Percentiles rank a stretch among this genome's conserved stretches.
Evolutionary conservation across 2,113 vertebrate genomes (phyloP).

Genomic region (Lepidothrix coronata): DNA sequence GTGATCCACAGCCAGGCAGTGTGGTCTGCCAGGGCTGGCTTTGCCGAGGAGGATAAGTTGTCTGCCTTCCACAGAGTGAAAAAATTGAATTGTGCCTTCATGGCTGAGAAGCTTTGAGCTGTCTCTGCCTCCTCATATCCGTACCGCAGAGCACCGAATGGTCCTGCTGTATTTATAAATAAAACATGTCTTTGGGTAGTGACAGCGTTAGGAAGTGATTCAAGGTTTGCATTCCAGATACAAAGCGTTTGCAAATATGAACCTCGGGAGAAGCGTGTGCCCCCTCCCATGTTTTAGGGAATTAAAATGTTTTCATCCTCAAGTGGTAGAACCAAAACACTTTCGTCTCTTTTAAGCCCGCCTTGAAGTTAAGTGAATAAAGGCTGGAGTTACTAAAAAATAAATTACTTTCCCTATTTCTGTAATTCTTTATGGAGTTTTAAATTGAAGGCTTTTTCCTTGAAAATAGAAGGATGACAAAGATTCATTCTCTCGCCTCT

Average conservation of each 20-base stretch:
- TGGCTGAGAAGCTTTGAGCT: constrained; percentile 34
- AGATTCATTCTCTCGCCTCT: constrained; percentile 42
- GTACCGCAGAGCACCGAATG: neutral
- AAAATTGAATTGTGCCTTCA: constrained; percentile 21
- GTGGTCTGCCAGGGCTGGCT: neutral
- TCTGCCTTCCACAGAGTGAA: neutral
- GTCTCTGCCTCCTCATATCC: neutral
- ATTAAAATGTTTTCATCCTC: constrained; percentile 15
- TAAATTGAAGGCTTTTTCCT: constrained; percentile 41
- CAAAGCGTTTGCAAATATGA: neutral
- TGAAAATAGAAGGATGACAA: constrained; percentile 38
- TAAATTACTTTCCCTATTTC: constrained; percentile 28
- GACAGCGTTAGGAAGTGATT: neutral
- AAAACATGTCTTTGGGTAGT: neutral
- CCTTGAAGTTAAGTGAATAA: constrained; percentile 35
- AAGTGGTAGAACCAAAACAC: neutral
- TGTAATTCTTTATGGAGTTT: constrained; percentile 44
- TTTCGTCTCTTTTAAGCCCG: neutral
- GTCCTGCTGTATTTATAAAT: constrained; percentile 40
- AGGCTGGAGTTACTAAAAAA: neutral
- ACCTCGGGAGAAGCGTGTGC: neutral
- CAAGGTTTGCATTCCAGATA: neutral
- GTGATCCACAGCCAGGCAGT: neutral
- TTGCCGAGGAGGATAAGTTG: neutral
- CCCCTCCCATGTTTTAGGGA: neutral